These are phyloP conservation scores for Oreortyx pictus DNA, from an alignment of 2,797 vertebrate genomes.

Conservation along the genomic window DNA sequence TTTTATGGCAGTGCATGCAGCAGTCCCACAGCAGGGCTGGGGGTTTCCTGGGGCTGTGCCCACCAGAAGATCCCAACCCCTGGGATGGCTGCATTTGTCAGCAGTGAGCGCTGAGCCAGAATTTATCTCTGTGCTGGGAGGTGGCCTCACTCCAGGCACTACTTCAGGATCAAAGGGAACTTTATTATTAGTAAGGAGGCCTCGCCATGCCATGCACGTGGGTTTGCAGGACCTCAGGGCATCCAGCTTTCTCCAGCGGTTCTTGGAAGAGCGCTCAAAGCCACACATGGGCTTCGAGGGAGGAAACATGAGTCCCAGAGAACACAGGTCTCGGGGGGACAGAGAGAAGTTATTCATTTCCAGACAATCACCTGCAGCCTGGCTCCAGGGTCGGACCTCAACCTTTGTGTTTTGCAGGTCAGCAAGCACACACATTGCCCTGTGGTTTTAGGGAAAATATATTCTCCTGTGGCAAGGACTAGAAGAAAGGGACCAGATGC, in stretches of 20 bases:
- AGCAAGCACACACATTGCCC: fast-evolving
- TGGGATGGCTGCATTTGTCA: fast-evolving
- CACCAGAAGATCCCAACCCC: neutral
- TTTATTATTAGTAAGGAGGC: neutral
- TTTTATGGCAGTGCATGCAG: neutral
- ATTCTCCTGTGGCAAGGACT: neutral
- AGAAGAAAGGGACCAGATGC: neutral
- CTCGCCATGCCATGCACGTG: neutral
- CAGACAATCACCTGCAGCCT: neutral
- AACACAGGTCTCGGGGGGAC: neutral
- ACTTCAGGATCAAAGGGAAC: neutral
- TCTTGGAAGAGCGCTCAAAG: neutral
- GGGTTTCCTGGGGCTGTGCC: neutral
- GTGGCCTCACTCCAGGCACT: neutral
- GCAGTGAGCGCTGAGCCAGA: neutral
- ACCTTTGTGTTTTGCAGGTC: neutral
- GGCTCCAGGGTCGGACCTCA: neutral
- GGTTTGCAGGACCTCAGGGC: neutral
- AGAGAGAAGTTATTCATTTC: neutral
- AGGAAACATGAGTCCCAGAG: neutral
- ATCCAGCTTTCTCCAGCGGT: neutral
- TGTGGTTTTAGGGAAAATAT: neutral
- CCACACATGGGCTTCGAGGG: neutral
- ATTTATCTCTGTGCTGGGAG: neutral
- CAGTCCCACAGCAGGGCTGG: neutral